These are phyloP conservation scores for Scomber scombrus DNA, from an alignment of 2,113 vertebrate species.

Conservation along the genomic window DNA sequence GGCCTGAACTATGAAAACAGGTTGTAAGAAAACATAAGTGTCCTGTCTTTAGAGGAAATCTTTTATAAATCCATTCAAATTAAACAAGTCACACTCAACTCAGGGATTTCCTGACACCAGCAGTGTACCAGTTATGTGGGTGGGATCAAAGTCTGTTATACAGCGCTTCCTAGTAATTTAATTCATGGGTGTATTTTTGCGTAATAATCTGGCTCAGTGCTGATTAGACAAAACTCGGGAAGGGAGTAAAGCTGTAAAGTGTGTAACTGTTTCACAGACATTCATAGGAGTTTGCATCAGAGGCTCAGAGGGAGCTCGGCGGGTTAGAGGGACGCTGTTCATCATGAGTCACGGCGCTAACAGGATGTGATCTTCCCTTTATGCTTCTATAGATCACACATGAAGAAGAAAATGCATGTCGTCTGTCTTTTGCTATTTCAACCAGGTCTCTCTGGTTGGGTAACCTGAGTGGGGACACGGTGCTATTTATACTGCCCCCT, in stretches of 20 bases:
- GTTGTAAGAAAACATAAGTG: too few relatives aligned
- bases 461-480: conserved; percentile 66
- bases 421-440: conserved; percentile 49
- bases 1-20: too few relatives aligned
- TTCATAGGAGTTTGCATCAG: conserved; percentile 22
- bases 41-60: too few relatives aligned
- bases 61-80: too few relatives aligned
- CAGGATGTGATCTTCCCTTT: conserved; percentile 37
- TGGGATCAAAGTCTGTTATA: neutral
- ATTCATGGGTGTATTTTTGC: neutral
- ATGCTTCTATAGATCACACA: neutral
- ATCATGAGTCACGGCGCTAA: conserved; percentile 42
- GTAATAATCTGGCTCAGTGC: too few relatives aligned
- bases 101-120: too few relatives aligned
- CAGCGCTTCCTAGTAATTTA: neutral
- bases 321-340: conserved; percentile 19
- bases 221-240: neutral
- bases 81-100: too few relatives aligned
- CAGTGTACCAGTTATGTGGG: neutral
- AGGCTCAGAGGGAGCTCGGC: neutral
- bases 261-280: neutral
- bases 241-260: conserved; percentile 36
- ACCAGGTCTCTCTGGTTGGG: conserved; percentile 58
- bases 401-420: conserved; percentile 8
- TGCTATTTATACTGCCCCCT: conserved; percentile 69